Base-by-base conservation (phyloP, 2,888 invertebrate species). In the Atherix ibis region DNA sequence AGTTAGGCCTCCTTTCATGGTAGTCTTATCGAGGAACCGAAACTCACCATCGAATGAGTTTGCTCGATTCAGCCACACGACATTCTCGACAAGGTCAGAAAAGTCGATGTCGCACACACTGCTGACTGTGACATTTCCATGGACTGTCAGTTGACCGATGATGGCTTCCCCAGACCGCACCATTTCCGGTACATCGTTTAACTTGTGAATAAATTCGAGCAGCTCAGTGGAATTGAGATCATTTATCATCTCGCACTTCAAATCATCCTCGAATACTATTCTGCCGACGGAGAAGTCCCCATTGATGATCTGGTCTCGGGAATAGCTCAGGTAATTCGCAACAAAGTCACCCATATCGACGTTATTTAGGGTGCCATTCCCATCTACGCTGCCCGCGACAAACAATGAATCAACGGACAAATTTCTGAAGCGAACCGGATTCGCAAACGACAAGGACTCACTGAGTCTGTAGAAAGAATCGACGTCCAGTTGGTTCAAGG, bases 161-260 rank as follows among this genome's bases (percentile, higher is more conserved):
- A 50, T 46, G 5, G 66, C 45, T 34, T 60, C 52, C 2, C 65
- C 64, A 15, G 50, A 44, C 5, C 54, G 44, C 18, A 69, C 50
- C 40, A 54, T 42, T 43, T 48, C 35, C 19, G 52, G 45, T 51
- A 52, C 32, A 41, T 56, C 40, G 48, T 52, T 42, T 38, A 48
- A 48, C 48, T 53, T 45, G 18, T 48, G 39, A 25, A 52, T 31
- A 27, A 54, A 49, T 12, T 43, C 39, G 16, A 56, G 34, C 12
- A 64, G 32, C 13, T 54, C 45, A 2, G 53, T 42, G 2, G 54
- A 51, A 1, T 48, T 27, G 9, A 56, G 42, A 25, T 51, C 56
- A 45, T 68, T 66, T n/a, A 68, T 43, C 4, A 42, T 35, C 3
- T 51, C 44, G 2, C 58, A 44, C 19, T 48, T 38, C 2, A 63